These are phyloP conservation scores for Styela clava DNA, from an alignment of 23 tunicate genomes.

Conservation along the genomic window DNA sequence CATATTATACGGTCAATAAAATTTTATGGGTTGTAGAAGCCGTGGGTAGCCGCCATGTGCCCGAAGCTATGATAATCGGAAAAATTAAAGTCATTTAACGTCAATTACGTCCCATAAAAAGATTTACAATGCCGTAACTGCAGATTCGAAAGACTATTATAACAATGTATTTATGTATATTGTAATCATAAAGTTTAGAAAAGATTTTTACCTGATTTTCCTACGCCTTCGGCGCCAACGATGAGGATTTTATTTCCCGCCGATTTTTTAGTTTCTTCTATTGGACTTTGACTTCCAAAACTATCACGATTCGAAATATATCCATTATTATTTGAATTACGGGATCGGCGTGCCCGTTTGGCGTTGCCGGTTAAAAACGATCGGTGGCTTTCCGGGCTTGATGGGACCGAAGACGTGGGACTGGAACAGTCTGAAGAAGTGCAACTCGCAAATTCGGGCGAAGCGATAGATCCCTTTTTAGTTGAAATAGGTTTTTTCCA, in stretches of 20 bases:
- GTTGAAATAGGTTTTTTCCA: background rate
- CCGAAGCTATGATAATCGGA: background rate
- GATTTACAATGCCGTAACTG: background rate
- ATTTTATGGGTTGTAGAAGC: background rate
- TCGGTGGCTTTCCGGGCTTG: conserved; percentile 25
- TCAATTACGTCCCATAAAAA: background rate
- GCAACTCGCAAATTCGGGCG: background rate
- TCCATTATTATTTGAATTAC: background rate
- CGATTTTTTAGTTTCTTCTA: conserved; percentile 16
- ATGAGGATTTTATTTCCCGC: conserved; percentile 15
- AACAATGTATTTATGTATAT: too few species aligned
- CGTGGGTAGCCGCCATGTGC: background rate
- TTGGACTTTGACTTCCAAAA: conserved; percentile 16
- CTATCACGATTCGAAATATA: conserved; percentile 4
- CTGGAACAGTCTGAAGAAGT: conserved; percentile 16
- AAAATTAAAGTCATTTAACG: background rate
- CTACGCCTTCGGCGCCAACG: conserved; percentile 33
- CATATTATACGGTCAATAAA: background rate
- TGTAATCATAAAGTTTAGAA: too few species aligned
- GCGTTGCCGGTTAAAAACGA: background rate
- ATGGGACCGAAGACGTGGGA: conserved; percentile 24
- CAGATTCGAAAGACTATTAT: too few species aligned
- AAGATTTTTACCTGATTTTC: conserved; percentile 23
- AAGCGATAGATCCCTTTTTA: conserved; percentile 1
- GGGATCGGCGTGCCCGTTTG: background rate